Conservation (phyloP, 2,113 vertebrate genomes). For the Etheostoma cragini region DNA sequence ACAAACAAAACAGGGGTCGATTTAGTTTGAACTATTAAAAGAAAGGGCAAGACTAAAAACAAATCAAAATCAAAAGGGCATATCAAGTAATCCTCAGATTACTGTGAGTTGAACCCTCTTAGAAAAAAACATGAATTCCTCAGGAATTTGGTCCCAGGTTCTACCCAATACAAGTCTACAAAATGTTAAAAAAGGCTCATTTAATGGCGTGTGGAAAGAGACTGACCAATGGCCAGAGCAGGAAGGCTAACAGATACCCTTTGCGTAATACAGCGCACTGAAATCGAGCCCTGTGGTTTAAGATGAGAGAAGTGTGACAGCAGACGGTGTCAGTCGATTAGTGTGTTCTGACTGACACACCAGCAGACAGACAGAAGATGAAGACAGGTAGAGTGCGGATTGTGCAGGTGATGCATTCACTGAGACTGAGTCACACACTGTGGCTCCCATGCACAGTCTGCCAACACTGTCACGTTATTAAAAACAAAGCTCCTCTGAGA, state of each 20-base stretch:
- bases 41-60: slow-evolving; percentile 36
- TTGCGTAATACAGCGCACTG: slow-evolving; percentile 73
- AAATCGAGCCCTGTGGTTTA: slow-evolving; percentile 97
- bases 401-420: slow-evolving; percentile 91
- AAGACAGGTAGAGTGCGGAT: slow-evolving; percentile 68
- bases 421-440: slow-evolving; percentile 89
- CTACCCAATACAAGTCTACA: slow-evolving; percentile 40
- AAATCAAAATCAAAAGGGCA: slow-evolving; percentile 54
- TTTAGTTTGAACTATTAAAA: slow-evolving; percentile 87
- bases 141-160: slow-evolving; percentile 54
- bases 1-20: slow-evolving; percentile 91
- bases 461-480: slow-evolving; percentile 78
- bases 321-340: slow-evolving; percentile 79
- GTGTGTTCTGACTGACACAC: slow-evolving; percentile 50
- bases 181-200: slow-evolving; percentile 30
- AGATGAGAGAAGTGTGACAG: slow-evolving; percentile 72
- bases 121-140: slow-evolving; percentile 16
- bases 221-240: slow-evolving; percentile 35
- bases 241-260: slow-evolving; percentile 23
- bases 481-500: slow-evolving; percentile 63
- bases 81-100: slow-evolving; percentile 63
- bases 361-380: slow-evolving; percentile 56
- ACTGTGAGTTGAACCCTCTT: slow-evolving; percentile 57
- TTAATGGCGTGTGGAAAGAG: slow-evolving; percentile 40
- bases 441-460: slow-evolving; percentile 95